phyloP scores from a whole-genome alignment of 2,113 vertebrate species.

The Colinus virginianus region DNA sequence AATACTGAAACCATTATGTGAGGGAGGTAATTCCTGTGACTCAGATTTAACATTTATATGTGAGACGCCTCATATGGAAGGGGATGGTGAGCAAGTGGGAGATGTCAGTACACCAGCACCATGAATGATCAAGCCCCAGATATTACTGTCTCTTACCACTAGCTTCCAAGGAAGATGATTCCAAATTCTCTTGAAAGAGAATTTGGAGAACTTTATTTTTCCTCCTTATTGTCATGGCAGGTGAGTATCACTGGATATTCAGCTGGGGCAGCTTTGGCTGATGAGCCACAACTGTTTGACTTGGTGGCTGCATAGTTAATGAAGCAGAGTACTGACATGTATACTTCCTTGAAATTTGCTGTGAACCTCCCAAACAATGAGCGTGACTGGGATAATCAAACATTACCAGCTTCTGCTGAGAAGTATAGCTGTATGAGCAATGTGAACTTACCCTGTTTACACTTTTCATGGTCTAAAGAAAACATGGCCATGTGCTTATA shows the following conservation, averaged over 20 bases:
- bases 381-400: neutral
- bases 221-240: neutral
- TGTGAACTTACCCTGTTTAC: neutral
- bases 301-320: neutral
- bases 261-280: neutral
- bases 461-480: neutral
- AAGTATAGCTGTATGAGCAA: neutral
- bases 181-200: neutral
- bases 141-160: neutral
- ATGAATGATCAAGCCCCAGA: neutral
- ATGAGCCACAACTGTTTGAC: neutral
- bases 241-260: neutral
- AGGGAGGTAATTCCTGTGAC: neutral
- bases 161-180: neutral
- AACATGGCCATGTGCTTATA: neutral
- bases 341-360: neutral
- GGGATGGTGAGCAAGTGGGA: neutral
- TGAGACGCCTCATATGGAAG: neutral
- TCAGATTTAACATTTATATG: neutral
- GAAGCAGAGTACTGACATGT: neutral
- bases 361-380: neutral
- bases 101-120: neutral
- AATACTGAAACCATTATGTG: neutral
- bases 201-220: neutral
- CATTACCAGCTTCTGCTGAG: neutral